A percentile compares a stretch with the other conserved stretches of the same genome.
Conservation (phyloP, 2,888 invertebrate species). For the Standfussiana lucernea region DNA sequence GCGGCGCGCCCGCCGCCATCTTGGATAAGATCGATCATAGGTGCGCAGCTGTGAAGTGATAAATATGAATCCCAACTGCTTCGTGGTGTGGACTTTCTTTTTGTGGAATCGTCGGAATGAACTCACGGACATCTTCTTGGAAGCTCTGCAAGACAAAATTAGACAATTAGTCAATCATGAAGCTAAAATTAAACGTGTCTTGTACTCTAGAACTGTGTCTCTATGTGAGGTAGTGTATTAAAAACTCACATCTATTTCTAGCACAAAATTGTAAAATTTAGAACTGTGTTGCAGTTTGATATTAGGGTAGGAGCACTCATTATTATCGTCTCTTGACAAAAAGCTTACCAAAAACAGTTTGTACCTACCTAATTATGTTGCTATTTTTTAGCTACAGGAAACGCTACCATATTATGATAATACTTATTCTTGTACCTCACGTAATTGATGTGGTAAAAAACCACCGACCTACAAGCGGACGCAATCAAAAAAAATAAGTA, state of each 20-base stretch:
- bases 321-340: slow-evolving; percentile 19
- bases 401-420: slow-evolving; percentile 59
- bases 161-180: slow-evolving; percentile 59
- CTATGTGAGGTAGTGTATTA: slow-evolving; percentile 27
- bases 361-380: slow-evolving; percentile 31
- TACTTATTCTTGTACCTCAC: slow-evolving; percentile 55
- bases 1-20: slow-evolving; percentile 87
- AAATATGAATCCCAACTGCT: slow-evolving; percentile 79
- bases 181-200: slow-evolving; percentile 33
- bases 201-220: slow-evolving; percentile 16
- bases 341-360: slow-evolving; percentile 21
- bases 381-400: slow-evolving; percentile 57
- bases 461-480: slow-evolving; percentile 59
- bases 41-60: slow-evolving; percentile 89
- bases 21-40: slow-evolving; percentile 90
- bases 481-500: slow-evolving; percentile 67
- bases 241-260: slow-evolving; percentile 21
- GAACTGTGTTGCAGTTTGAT: not conserved
- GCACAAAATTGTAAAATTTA: slow-evolving; percentile 8
- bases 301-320: slow-evolving; percentile 19
- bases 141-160: slow-evolving; percentile 63
- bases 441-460: slow-evolving; percentile 68
- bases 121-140: slow-evolving; percentile 59
- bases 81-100: slow-evolving; percentile 76
- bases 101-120: slow-evolving; percentile 66